phyloP scores from a whole-genome alignment of 1,140 invertebrate genomes.

The Planococcus citri region DNA sequence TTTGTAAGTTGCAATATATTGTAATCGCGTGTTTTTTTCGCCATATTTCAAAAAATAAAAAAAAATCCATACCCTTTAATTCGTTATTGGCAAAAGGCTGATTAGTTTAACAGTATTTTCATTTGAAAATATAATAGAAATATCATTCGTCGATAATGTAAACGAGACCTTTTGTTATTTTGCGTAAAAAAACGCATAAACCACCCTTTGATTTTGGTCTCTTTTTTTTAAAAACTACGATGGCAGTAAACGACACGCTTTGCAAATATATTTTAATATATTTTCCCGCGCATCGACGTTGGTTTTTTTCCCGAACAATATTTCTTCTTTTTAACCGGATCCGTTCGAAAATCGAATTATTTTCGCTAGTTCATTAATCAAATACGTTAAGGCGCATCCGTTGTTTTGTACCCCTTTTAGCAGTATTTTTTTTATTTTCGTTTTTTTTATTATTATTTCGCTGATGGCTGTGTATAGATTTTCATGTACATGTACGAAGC shows the following conservation, averaged over 20 bases:
- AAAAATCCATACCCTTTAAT: background rate
- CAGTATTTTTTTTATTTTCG: background rate
- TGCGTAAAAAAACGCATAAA: background rate
- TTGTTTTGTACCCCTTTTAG: background rate
- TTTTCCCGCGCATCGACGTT: background rate
- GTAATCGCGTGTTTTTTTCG: too few species aligned
- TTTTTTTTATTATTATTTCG: too few species aligned
- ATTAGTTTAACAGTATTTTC: background rate
- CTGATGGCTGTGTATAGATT: too few species aligned
- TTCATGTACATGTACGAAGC: too few species aligned
- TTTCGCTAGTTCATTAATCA: conserved; percentile 3
- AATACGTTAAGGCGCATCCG: conserved; percentile 1
- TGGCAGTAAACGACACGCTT: background rate
- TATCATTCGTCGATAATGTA: conserved; percentile 7
- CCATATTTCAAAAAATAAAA: too few species aligned
- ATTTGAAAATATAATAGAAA: background rate
- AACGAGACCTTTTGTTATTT: conserved; percentile 7
- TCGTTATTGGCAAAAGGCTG: background rate
- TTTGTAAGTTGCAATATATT: too few species aligned
- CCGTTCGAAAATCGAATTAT: background rate
- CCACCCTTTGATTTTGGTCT: background rate
- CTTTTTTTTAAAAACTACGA: too few species aligned
- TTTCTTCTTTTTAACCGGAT: background rate
- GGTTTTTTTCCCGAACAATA: background rate
- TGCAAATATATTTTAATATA: conserved; percentile 2